These are phyloP conservation scores for Rosalia funebris DNA, from an alignment of 2,888 invertebrate species.

Conservation along the genomic window DNA sequence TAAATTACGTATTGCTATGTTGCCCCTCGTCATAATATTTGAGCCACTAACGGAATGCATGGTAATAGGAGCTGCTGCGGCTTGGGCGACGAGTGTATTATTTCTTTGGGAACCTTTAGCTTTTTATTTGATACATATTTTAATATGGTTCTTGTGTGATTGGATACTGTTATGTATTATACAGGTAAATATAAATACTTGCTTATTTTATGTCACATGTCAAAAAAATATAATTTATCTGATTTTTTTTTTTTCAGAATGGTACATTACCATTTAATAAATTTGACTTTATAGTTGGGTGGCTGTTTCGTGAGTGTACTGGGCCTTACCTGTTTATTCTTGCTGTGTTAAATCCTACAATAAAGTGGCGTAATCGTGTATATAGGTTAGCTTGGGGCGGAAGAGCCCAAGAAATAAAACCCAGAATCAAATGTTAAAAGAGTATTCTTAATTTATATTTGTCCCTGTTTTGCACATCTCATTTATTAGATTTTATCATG, in stretches of 20 bases:
- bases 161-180: conserved; percentile 91
- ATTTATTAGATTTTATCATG: conserved; percentile 10
- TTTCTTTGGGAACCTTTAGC: conserved; percentile 90
- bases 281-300: conserved; percentile 92
- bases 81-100: conserved; percentile 85
- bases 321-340: conserved; percentile 89
- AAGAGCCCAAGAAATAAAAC: conserved; percentile 86
- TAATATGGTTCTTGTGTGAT: conserved; percentile 96
- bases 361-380: conserved; percentile 92
- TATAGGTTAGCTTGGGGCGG: conserved; percentile 97
- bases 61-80: conserved; percentile 89
- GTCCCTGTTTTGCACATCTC: conserved; percentile 9
- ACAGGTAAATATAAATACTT: conserved; percentile 74
- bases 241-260: conserved; percentile 70
- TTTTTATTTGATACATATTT: conserved; percentile 91
- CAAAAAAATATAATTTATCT: neutral
- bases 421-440: conserved; percentile 73
- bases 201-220: too few species aligned
- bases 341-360: conserved; percentile 87
- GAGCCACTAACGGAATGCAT: conserved; percentile 97
- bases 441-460: conserved; percentile 9
- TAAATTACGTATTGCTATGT: conserved; percentile 93
- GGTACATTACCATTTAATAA: conserved; percentile 92
- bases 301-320: conserved; percentile 92
- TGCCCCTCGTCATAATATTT: conserved; percentile 88